phyloP scores from a whole-genome alignment of 2,113 vertebrate species.

The Nansenia antarctica region DNA sequence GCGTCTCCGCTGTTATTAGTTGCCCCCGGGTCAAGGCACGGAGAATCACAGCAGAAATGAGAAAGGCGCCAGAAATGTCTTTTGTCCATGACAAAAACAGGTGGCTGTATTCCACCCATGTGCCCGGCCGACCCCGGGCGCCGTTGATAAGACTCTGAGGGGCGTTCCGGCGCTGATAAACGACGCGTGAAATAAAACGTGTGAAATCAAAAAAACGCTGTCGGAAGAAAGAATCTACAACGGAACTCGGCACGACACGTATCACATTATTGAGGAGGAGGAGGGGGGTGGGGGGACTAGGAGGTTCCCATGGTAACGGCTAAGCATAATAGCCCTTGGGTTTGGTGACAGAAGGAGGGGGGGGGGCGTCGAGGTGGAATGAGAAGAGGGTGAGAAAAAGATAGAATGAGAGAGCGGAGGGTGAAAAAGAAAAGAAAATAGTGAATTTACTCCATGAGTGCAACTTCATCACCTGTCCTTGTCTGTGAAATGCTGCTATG shows the following conservation, averaged over 20 bases:
- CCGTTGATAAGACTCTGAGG: too few species aligned
- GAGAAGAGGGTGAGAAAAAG: background rate
- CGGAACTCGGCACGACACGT: constrained; percentile 39
- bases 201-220: too few species aligned
- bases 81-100: too few species aligned
- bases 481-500: background rate
- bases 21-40: too few species aligned
- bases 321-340: background rate
- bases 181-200: constrained; percentile 44
- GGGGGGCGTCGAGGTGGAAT: background rate
- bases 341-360: background rate
- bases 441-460: too few species aligned
- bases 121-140: too few species aligned
- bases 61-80: too few species aligned
- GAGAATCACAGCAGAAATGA: too few species aligned
- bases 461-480: too few species aligned
- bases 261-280: constrained; percentile 37
- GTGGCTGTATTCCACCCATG: too few species aligned
- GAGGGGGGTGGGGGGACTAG: background rate
- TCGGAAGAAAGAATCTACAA: constrained; percentile 29
- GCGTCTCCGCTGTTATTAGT: too few species aligned
- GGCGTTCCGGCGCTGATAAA: constrained; percentile 37
- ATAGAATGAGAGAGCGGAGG: constrained; percentile 5
- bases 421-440: background rate
- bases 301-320: background rate